Conservation (phyloP, 2,113 vertebrate species). For the Leptobrachium leishanense region DNA sequence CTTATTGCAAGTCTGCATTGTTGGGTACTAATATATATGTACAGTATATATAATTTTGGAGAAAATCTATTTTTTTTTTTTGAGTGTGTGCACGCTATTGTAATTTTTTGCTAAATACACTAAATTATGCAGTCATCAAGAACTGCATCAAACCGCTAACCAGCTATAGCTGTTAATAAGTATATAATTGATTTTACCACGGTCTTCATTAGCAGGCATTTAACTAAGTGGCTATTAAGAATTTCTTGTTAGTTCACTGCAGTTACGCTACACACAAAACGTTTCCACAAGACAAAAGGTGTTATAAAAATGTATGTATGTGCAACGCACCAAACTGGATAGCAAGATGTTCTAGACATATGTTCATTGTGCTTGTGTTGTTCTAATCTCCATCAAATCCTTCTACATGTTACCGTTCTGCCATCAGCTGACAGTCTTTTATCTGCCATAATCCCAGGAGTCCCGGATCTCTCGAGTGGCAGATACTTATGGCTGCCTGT, state of each 20-base stretch:
- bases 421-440: constrained; percentile 10
- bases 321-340: constrained; percentile 3
- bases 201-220: constrained; percentile 18
- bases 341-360: constrained; percentile 20
- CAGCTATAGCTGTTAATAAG: neutral
- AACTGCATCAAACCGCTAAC: neutral
- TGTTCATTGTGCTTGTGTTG: constrained; percentile 19
- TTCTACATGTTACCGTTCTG: neutral
- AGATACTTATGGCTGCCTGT: neutral
- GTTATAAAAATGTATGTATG: constrained; percentile 17
- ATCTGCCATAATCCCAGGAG: neutral
- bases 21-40: no score
- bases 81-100: no score
- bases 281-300: constrained; percentile 23
- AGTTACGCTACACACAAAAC: constrained; percentile 1
- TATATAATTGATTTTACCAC: constrained; percentile 9
- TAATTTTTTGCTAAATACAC: no score
- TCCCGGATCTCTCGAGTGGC: neutral
- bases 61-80: no score
- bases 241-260: constrained; percentile 1
- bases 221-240: constrained; percentile 22
- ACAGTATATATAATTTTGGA: no score
- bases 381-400: constrained; percentile 6
- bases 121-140: no score
- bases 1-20: no score